Evolutionary conservation across 2,797 vertebrate species (phyloP), one percentile per base, ranked within the genome.

Genomic region (Muscicapa striata): DNA sequence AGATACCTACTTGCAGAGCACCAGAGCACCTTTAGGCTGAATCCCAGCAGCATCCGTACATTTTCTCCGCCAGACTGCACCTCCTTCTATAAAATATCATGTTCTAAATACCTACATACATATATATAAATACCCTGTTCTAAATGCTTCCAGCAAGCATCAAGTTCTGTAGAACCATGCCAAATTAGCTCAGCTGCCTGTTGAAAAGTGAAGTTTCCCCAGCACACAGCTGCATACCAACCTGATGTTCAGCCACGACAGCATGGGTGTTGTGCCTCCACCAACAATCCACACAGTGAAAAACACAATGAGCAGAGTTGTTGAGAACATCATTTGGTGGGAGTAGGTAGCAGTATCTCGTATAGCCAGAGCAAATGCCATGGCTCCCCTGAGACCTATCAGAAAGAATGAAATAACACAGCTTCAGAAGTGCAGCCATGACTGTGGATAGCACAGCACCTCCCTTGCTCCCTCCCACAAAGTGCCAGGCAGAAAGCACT

Each of bases 251-350:
- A 99, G 98, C 98, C 99, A 99, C 0, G 99, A 99, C 64, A 99
- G 96, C 99, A 99, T 99, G 70, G 99, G 99, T 0, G 99, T 99
- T 5, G 99, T 99, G 66, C 99, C 99, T n/a, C 99, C 99, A 1
- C 99, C 99, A 5, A 99, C 98, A 92, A 99, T 98, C 99, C 99
- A 99, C 59, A 99, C 99, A 0, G 99, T 99, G 97, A 99, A 99
- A 97, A 99, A 99, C 95, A 99, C 99, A 0, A 99, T 99, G 68
- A 99, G 99, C 57, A 99, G 98, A 3, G 99, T 99, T 73, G 99
- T 99, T 36, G 99, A 99, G 97, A 99, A 99, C 98, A 99, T 99
- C 98, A 99, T 99, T 96, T 99, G 99, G 32, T 99, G 98, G 3
- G 99, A 98, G 19, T 99, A 99, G 16, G 99, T 99, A 36, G 99